These are phyloP conservation scores for Parapsyche elsis DNA, from an alignment of 1,140 invertebrate species.

Conservation along the genomic window DNA sequence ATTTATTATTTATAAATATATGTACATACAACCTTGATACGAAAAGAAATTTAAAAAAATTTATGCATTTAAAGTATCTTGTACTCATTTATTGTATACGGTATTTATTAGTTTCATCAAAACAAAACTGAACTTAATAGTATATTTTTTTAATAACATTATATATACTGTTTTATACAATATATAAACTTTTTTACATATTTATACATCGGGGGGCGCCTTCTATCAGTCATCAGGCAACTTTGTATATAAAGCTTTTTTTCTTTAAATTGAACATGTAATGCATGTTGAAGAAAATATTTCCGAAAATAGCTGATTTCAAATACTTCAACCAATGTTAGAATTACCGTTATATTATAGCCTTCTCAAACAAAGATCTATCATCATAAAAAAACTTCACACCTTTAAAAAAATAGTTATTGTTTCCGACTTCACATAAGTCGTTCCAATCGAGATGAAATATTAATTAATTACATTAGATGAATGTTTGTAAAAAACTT, in stretches of 20 bases:
- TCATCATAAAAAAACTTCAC: too few species aligned
- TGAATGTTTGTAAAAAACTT: too few species aligned
- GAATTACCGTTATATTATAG: not conserved
- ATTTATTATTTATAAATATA: too few species aligned
- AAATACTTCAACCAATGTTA: not conserved
- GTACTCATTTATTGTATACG: too few species aligned
- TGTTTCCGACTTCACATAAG: too few species aligned
- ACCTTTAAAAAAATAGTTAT: too few species aligned
- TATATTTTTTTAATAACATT: not conserved
- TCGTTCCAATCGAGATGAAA: too few species aligned
- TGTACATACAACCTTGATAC: too few species aligned
- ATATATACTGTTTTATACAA: not conserved
- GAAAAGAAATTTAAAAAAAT: too few species aligned
- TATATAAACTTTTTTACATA: constrained; percentile 12
- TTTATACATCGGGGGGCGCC: not conserved
- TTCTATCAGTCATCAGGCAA: constrained; percentile 1
- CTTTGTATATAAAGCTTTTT: constrained; percentile 23
- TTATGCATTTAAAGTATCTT: too few species aligned
- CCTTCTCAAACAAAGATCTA: too few species aligned
- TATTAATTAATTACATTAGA: too few species aligned
- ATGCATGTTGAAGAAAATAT: constrained; percentile 7
- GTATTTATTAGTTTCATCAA: constrained; percentile 1
- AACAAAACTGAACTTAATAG: not conserved
- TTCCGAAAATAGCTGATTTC: constrained; percentile 20
- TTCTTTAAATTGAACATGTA: constrained; percentile 1